Evolutionary conservation across 1,140 invertebrate species (phyloP), one percentile per base, ranked within the genome.

Genomic region (Littorina saxatilis): DNA sequence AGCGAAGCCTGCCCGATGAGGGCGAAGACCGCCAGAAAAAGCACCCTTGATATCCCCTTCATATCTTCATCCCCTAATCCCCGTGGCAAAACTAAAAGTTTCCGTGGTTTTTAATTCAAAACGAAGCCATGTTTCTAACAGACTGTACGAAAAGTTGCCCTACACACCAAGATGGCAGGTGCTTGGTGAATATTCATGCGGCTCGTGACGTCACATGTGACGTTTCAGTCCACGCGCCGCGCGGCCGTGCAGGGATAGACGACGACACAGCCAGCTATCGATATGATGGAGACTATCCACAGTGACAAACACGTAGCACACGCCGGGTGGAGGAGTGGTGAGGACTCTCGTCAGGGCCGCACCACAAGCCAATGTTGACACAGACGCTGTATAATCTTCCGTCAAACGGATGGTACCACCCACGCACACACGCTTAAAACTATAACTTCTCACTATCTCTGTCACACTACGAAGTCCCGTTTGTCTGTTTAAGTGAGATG

Each of bases 21-120:
- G 37, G 76, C 58, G 7, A 78, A n/a, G 20, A 77, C 55, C 11
- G 37, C 76, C 55, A 78, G 35, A 43, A 78, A 43, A 17, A 63
- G 58, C 52, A 78, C 55, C 76, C 47, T 27, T 20, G 39, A 63
- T 55, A 78, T 40, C 39, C 55, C 55, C 76, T 78, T 66, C 76
- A 78, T 78, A 40, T 78, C 76, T 78, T 78, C 76, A 78, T 78
- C 58, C 76, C 75, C 58, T 73, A 50, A 73, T 50, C 70, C 70
- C 27, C 3, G 43, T 32, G 27, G 70, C 27, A 29, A 50, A 9
- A 2, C 9, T n/a, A 23, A 29, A 27, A 52, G 43, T 50, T 73
- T 29, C 50, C 40, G 17, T 29, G 20, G 20, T 27, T 73, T 73
- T 43, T 73, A 50, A 1, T 73, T 50, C 43, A 73, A 73, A 73